Conservation (phyloP, 2,888 invertebrate genomes). For the Steinernema scapterisci region DNA sequence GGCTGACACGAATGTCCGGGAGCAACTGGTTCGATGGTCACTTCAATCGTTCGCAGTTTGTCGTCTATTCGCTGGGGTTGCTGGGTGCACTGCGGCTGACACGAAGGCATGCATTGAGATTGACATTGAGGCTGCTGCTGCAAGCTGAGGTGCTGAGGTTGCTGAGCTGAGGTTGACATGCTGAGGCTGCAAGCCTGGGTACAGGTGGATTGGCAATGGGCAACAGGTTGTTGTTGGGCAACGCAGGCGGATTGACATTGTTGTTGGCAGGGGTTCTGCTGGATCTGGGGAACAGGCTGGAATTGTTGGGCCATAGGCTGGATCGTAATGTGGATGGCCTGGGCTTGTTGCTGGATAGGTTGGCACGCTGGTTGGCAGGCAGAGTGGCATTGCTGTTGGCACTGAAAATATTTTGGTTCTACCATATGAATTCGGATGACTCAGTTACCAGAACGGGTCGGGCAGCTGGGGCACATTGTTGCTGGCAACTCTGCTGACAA, state of each 20-base stretch:
- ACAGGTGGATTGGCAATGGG: neutral
- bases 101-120: neutral
- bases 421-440: neutral
- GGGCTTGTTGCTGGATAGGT: constrained; percentile 1
- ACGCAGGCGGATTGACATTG: constrained; percentile 18
- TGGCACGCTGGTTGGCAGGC: constrained; percentile 12
- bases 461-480: neutral
- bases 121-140: neutral
- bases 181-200: neutral
- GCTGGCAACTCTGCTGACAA: neutral
- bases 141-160: neutral
- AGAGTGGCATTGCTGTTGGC: constrained; percentile 3
- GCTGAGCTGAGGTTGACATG: too few species aligned
- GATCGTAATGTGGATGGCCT: neutral
- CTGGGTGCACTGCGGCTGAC: neutral
- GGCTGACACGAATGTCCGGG: neutral
- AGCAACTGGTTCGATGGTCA: neutral
- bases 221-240: neutral
- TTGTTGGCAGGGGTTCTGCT: constrained; percentile 21
- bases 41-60: neutral
- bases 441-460: neutral
- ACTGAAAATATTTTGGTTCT: neutral
- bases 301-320: neutral
- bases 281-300: neutral
- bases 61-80: too few species aligned